phyloP scores from a whole-genome alignment of 2,797 vertebrate genomes.

The Neosilurus hyrtlii region DNA sequence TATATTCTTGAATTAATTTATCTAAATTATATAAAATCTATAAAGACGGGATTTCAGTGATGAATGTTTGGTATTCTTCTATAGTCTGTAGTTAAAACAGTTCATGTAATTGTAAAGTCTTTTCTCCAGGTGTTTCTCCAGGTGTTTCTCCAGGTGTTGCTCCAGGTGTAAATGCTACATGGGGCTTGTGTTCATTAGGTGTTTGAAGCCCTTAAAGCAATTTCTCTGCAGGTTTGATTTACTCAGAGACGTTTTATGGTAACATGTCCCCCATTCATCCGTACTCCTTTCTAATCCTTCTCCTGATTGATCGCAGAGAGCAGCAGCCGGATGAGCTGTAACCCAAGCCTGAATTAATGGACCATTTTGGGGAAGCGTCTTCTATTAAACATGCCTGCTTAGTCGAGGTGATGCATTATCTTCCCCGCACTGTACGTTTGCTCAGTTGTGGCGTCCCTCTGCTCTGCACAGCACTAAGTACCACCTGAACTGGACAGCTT shows the following conservation, averaged over 20 bases:
- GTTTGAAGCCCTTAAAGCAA: background rate
- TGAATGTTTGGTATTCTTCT: background rate
- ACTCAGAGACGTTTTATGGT: slow-evolving; percentile 45
- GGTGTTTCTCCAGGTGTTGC: background rate
- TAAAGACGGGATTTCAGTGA: background rate
- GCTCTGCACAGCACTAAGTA: background rate
- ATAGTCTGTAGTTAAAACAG: background rate
- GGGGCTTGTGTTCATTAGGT: background rate
- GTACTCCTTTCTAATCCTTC: slow-evolving; percentile 6
- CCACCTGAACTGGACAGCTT: background rate
- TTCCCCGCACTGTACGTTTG: background rate
- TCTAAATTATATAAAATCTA: background rate
- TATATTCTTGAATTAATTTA: background rate
- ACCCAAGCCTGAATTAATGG: slow-evolving; percentile 58
- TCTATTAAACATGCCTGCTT: slow-evolving; percentile 56
- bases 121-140: no score
- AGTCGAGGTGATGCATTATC: slow-evolving; percentile 49
- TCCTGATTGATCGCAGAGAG: slow-evolving; percentile 51
- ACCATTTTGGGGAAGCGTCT: slow-evolving; percentile 45
- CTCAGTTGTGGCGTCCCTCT: background rate
- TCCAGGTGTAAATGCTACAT: background rate
- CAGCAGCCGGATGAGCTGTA: slow-evolving; percentile 50
- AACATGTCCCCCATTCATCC: slow-evolving; percentile 44
- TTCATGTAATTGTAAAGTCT: background rate
- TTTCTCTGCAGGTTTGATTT: slow-evolving; percentile 40